Percentiles rank a stretch among this genome's conserved stretches.
phyloP scores from a whole-genome alignment of 2,888 invertebrate genomes.

The Oegoconia quadripuncta region DNA sequence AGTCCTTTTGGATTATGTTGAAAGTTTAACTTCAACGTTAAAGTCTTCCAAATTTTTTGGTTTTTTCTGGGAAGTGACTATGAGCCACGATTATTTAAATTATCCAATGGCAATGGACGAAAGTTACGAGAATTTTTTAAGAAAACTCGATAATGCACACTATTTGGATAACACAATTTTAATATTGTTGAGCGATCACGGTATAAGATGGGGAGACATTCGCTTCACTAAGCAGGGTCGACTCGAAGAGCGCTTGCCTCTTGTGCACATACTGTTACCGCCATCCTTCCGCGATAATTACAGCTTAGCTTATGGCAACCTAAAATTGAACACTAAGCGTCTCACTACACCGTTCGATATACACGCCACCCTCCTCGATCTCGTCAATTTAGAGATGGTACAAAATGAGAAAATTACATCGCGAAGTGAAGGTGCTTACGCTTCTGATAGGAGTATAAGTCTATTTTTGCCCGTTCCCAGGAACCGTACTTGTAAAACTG shows the following conservation, averaged over 20 bases:
- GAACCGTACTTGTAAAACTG: conserved; percentile 86
- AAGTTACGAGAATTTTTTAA: conserved; percentile 79
- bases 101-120: conserved; percentile 87
- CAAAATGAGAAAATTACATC: conserved; percentile 55
- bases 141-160: conserved; percentile 65
- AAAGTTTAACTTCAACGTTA: conserved; percentile 81
- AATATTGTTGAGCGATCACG: conserved; percentile 93
- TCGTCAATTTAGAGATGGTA: conserved; percentile 75
- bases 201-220: conserved; percentile 91
- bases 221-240: conserved; percentile 90
- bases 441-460: conserved; percentile 82
- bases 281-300: conserved; percentile 83
- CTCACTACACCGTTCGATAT: conserved; percentile 92
- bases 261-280: conserved; percentile 86
- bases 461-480: conserved; percentile 86
- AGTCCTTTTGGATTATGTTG: conserved; percentile 85
- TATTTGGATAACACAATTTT: conserved; percentile 83
- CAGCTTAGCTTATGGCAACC: conserved; percentile 80
- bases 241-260: conserved; percentile 92
- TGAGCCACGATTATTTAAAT: conserved; percentile 92
- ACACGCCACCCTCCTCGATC: conserved; percentile 86
- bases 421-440: conserved; percentile 48
- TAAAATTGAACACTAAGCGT: conserved; percentile 82
- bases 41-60: conserved; percentile 83
- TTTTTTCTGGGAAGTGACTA: conserved; percentile 90